Evolutionary conservation across 2,113 vertebrate species (phyloP), one percentile per base, ranked within the genome.

Genomic region (Oceanodroma tethys): DNA sequence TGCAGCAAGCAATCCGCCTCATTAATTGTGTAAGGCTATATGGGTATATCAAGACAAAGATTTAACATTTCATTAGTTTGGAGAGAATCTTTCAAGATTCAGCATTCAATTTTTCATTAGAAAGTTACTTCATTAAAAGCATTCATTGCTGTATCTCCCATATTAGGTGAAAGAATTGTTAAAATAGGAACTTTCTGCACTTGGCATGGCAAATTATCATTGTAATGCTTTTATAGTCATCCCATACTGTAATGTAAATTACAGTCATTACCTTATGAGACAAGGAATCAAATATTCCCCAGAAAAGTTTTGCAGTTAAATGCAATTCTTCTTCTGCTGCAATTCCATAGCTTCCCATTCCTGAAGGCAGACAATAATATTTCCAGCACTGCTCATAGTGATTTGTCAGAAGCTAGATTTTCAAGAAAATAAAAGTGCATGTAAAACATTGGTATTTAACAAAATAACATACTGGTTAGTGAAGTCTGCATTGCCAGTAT

Each of bases 361-460:
- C 99, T 4, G 99, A 99, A 14, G 99, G 99, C 71, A 99, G 99
- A 95, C 99, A 99, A 98, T 99, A 99, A 86, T 99, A 99, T 98
- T 99, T 99, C 99, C 99, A 99, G 98, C 99, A 99, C 97, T 99
- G 99, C 91, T 99, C 99, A 45, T 99, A 99, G 96, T 99, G 99
- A 93, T 99, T 99, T 43, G 99, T 99, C 94, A 99, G 97, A 93
- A 99, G 99, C 99, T 99, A 97, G 48, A 91, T 78, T 94, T 96
- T 96, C 68, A 91, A 60, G 65, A 87, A 84, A 85, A 67, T 17
- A 83, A 91, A 95, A 85, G 80, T 16, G 22, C 55, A 40, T 1
- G 2, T 88, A 89, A 95, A 94, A 83, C 34, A 25, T 25, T 42
- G 19, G 3, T 81, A 73, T 55, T 83, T 72, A 80, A 79, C 3